Conservation (phyloP, 1,140 invertebrate genomes). For the Leptopilina clavipes region DNA sequence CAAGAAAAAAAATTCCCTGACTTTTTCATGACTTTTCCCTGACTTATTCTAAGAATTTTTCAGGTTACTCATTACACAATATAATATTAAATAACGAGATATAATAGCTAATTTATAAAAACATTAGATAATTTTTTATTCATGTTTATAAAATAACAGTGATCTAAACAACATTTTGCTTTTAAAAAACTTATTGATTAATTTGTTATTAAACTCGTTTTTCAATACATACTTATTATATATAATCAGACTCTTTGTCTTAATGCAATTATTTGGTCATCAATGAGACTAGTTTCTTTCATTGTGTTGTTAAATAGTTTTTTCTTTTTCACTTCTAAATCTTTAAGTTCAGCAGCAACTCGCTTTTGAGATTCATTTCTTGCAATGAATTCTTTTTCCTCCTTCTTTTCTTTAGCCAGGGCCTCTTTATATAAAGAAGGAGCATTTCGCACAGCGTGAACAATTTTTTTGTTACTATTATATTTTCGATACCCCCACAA, state of each 20-base stretch:
- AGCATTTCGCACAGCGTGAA: not conserved
- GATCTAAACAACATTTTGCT: no score
- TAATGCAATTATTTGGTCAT: not conserved
- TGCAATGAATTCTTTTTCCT: not conserved
- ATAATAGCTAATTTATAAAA: no score
- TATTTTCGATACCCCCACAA: not conserved
- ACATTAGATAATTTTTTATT: not conserved
- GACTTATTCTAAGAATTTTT: no score
- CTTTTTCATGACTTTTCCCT: no score
- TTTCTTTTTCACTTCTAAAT: not conserved
- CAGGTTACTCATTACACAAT: no score
- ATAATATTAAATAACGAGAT: no score
- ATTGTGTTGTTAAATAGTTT: not conserved
- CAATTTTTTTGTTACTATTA: not conserved
- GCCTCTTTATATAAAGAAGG: conserved; percentile 3
- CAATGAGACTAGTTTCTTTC: not conserved
- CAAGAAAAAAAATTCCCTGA: no score
- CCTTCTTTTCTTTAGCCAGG: not conserved
- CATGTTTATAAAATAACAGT: no score
- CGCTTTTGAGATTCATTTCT: not conserved
- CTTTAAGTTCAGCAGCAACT: not conserved
- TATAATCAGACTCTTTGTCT: not conserved
- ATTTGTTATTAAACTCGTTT: not conserved
- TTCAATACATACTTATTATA: not conserved
- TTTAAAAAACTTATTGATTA: no score